phyloP scores from a whole-genome alignment of 2,113 vertebrate genomes.

The Sus scrofa region DNA sequence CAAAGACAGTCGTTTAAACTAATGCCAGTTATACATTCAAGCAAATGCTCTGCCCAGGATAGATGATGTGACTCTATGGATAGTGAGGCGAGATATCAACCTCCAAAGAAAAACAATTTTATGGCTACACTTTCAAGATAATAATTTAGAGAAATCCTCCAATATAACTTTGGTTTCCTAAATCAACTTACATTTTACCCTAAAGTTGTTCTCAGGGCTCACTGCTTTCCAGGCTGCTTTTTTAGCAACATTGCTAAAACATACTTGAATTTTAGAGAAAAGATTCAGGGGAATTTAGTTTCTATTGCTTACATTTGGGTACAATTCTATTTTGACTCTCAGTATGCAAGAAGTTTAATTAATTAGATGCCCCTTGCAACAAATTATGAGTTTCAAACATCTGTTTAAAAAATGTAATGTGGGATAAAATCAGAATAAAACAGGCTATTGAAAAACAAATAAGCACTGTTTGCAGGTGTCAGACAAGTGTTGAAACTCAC shows the following conservation, averaged over 20 bases:
- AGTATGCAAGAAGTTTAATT: conserved; percentile 66
- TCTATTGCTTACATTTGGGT: conserved; percentile 11
- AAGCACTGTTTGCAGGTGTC: conserved; percentile 27
- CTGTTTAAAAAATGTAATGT: conserved; percentile 24
- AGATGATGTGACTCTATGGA: background rate
- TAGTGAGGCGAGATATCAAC: background rate
- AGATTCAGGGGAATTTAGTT: conserved; percentile 15
- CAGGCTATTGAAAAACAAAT: conserved; percentile 58
- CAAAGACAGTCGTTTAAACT: conserved; percentile 1
- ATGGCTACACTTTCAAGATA: conserved; percentile 23
- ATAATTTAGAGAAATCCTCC: conserved; percentile 7
- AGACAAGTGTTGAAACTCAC: conserved; percentile 32
- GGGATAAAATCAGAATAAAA: conserved; percentile 62
- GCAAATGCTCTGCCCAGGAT: background rate
- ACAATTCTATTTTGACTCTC: conserved; percentile 47
- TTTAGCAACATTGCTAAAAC: background rate
- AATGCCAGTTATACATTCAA: background rate
- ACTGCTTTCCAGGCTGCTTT: background rate
- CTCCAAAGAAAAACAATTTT: conserved; percentile 59
- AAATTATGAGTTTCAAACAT: conserved; percentile 64
- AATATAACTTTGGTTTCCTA: conserved; percentile 12
- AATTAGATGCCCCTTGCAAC: conserved; percentile 61
- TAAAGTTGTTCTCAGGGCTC: background rate
- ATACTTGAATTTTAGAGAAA: conserved; percentile 46
- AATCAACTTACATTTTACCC: background rate